phyloP scores from a whole-genome alignment of 53 echinoderm and acorn worm species.

The Astropecten irregularis region DNA sequence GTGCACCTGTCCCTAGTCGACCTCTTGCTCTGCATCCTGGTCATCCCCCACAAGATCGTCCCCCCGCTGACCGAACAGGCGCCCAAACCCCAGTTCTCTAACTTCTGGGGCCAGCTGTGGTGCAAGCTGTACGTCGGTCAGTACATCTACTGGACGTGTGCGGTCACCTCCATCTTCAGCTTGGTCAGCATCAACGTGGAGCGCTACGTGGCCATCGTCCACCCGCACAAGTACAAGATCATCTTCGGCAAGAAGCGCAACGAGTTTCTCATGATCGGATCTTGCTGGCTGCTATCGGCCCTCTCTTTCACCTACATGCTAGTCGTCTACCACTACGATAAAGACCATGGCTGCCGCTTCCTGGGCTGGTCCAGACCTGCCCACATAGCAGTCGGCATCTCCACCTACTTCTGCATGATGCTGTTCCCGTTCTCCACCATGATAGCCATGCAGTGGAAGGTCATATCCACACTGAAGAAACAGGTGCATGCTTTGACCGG shows the following conservation, averaged over 20 bases:
- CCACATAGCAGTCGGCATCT: neutral
- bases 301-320: neutral
- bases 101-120: slow-evolving; percentile 33
- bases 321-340: neutral
- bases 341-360: neutral
- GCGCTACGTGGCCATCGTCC: too few species aligned
- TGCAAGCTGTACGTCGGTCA: slow-evolving; percentile 60
- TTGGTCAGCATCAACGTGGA: slow-evolving; percentile 43
- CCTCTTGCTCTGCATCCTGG: too few species aligned
- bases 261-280: slow-evolving; percentile 8
- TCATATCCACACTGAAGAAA: slow-evolving; percentile 12
- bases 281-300: slow-evolving; percentile 1
- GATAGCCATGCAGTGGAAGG: slow-evolving; percentile 8
- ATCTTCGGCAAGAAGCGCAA: slow-evolving; percentile 55
- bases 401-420: neutral
- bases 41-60: slow-evolving; percentile 77
- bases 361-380: slow-evolving; percentile 8
- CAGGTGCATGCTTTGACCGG: neutral
- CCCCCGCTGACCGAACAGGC: slow-evolving; percentile 20
- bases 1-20: slow-evolving; percentile 80
- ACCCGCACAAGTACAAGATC: too few species aligned
- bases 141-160: slow-evolving; percentile 41
- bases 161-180: slow-evolving; percentile 35
- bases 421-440: slow-evolving; percentile 12
- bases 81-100: neutral